Conservation (phyloP, 2,888 invertebrate species). For the Rotaria socialis region DNA sequence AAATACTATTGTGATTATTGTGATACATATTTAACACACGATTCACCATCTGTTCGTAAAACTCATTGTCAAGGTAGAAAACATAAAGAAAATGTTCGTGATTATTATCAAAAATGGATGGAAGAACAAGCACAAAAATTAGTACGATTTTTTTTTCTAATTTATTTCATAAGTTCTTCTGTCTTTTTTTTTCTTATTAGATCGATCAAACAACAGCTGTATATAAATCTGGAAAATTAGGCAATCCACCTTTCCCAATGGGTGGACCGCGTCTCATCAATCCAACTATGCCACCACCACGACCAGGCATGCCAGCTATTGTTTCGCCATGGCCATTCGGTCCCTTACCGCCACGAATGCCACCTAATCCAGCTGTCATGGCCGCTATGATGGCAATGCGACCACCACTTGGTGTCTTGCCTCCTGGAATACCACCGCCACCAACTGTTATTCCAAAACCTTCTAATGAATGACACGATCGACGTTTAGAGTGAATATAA, state of each 20-base stretch:
- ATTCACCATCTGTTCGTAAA: slow-evolving; percentile 86
- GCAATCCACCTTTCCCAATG: slow-evolving; percentile 37
- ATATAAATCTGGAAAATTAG: slow-evolving; percentile 43
- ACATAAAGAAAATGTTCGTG: slow-evolving; percentile 98
- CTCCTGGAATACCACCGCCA: slow-evolving; percentile 35
- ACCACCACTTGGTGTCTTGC: slow-evolving; percentile 40
- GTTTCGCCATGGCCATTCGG: neutral
- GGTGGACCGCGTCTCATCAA: slow-evolving; percentile 26
- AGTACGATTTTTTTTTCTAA: neutral
- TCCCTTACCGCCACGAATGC: neutral
- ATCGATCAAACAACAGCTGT: slow-evolving; percentile 41
- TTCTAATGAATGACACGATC: neutral
- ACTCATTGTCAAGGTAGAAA: slow-evolving; percentile 98
- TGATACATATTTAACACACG: slow-evolving; percentile 85
- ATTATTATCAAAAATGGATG: slow-evolving; percentile 99
- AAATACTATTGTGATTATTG: slow-evolving; percentile 97
- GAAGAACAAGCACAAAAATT: slow-evolving; percentile 94
- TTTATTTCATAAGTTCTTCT: too few relatives aligned
- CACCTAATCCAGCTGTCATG: slow-evolving; percentile 37
- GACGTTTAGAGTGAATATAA: too few relatives aligned
- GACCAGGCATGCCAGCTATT: slow-evolving; percentile 29
- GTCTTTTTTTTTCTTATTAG: neutral
- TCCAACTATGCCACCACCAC: slow-evolving; percentile 36
- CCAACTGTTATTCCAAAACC: neutral
- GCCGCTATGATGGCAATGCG: slow-evolving; percentile 25